These are phyloP conservation scores for Hermaeophaga mercurialis DNA, from an alignment of 2,888 invertebrate species.

Conservation along the genomic window DNA sequence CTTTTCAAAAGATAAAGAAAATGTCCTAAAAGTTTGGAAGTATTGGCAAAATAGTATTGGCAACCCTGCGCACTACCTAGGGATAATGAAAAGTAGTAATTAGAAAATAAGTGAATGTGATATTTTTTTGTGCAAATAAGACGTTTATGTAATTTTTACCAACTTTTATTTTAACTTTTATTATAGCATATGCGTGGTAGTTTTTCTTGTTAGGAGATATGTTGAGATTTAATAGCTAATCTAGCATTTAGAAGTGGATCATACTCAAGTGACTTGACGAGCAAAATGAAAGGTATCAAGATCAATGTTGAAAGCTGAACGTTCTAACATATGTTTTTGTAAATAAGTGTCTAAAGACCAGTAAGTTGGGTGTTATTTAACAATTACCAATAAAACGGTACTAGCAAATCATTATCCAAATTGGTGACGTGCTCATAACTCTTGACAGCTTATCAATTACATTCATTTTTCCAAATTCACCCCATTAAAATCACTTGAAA, in stretches of 20 bases:
- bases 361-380: slow-evolving; percentile 15
- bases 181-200: slow-evolving; percentile 12
- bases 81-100: slow-evolving; percentile 21
- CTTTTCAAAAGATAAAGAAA: too few species aligned
- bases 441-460: slow-evolving; percentile 2
- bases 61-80: slow-evolving; percentile 7
- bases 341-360: slow-evolving; percentile 19
- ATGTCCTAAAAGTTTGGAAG: too few species aligned
- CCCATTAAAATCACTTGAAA: too few species aligned
- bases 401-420: not conserved
- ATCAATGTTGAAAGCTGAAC: slow-evolving; percentile 36
- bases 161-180: slow-evolving; percentile 7
- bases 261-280: slow-evolving; percentile 10
- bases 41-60: too few species aligned
- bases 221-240: not conserved
- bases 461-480: too few species aligned
- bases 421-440: slow-evolving; percentile 10
- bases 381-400: not conserved
- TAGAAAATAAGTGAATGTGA: slow-evolving; percentile 22
- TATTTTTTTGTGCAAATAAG: slow-evolving; percentile 20
- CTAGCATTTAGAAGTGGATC: slow-evolving; percentile 5
- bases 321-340: slow-evolving; percentile 36
- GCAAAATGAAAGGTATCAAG: slow-evolving; percentile 36
- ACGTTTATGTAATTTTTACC: slow-evolving; percentile 15
- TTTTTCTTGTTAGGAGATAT: slow-evolving; percentile 3